Percentiles rank a stretch among this genome's conserved stretches.
These are phyloP conservation scores for Montipora foliosa DNA, from an alignment of 64 coral and sea anemone species.

Conservation along the genomic window DNA sequence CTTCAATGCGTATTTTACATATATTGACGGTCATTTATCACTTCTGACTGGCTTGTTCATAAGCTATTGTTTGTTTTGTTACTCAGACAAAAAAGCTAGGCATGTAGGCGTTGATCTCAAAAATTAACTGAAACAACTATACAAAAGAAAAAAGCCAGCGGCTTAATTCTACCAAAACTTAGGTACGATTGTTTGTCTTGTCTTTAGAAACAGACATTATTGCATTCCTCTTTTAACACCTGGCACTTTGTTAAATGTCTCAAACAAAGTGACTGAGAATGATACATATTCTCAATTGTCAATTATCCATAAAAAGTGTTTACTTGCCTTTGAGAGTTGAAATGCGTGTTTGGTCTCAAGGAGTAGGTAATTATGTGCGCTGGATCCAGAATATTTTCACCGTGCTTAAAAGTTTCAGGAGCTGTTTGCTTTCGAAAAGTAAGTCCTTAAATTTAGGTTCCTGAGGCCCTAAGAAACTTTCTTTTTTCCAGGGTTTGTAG, in stretches of 20 bases:
- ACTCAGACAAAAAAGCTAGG: not conserved
- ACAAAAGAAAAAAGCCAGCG: not conserved
- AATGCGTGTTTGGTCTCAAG: no score
- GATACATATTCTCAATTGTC: not conserved
- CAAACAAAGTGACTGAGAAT: not conserved
- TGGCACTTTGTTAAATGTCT: not conserved
- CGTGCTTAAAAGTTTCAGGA: no score
- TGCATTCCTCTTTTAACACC: not conserved
- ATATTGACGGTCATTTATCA: constrained; percentile 36
- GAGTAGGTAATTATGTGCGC: no score
- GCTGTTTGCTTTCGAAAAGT: no score
- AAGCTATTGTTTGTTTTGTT: not conserved
- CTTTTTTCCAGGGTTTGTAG: no score
- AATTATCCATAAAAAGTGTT: no score
- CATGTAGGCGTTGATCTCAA: not conserved
- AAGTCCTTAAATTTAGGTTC: no score
- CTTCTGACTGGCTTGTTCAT: not conserved
- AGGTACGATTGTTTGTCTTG: not conserved
- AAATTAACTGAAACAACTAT: not conserved
- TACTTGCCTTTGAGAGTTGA: no score
- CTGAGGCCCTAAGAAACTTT: no score
- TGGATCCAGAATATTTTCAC: no score
- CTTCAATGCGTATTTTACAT: not conserved
- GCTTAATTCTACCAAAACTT: not conserved
- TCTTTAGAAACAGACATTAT: not conserved